Percentiles rank a stretch among this genome's conserved stretches.
These are phyloP conservation scores for Phortica okadai DNA, from an alignment of 2,888 invertebrate species.

Conservation along the genomic window DNA sequence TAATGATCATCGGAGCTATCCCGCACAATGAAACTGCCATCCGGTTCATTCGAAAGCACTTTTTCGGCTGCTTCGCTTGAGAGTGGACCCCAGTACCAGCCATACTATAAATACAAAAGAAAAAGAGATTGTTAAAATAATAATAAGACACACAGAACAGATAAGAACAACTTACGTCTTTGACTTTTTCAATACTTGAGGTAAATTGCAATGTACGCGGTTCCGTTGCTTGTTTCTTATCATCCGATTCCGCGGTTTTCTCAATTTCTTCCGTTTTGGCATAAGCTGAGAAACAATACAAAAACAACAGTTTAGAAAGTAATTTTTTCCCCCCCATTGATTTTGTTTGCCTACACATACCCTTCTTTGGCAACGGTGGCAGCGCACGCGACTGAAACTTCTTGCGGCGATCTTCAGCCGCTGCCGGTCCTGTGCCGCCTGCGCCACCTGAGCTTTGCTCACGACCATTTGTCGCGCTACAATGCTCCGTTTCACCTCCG, in stretches of 20 bases:
- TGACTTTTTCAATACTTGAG: slow-evolving; percentile 93
- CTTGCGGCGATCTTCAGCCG: slow-evolving; percentile 69
- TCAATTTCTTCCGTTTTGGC: slow-evolving; percentile 50
- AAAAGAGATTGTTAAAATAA: too few relatives aligned
- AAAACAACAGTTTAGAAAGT: background rate
- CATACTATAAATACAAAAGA: slow-evolving; percentile 82
- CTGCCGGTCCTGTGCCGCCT: slow-evolving; percentile 35
- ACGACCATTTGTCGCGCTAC: slow-evolving; percentile 42
- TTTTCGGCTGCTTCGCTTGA: slow-evolving; percentile 94
- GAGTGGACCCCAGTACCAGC: slow-evolving; percentile 97
- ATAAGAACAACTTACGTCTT: slow-evolving; percentile 84
- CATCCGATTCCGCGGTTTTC: slow-evolving; percentile 56
- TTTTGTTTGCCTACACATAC: slow-evolving; percentile 57
- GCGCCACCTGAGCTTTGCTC: slow-evolving; percentile 46
- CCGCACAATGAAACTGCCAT: slow-evolving; percentile 94
- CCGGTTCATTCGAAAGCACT: slow-evolving; percentile 92
- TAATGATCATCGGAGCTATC: slow-evolving; percentile 97
- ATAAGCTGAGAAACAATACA: slow-evolving; percentile 51
- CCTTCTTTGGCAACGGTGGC: slow-evolving; percentile 81
- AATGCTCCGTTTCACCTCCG: slow-evolving; percentile 17
- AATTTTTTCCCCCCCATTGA: background rate
- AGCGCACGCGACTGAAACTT: slow-evolving; percentile 82
- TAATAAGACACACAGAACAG: too few relatives aligned
- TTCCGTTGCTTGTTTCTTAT: slow-evolving; percentile 67
- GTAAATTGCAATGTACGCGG: slow-evolving; percentile 86